Evolutionary conservation across 2,113 vertebrate genomes (phyloP), one percentile per base, ranked within the genome.

Genomic region (Tichodroma muraria): DNA sequence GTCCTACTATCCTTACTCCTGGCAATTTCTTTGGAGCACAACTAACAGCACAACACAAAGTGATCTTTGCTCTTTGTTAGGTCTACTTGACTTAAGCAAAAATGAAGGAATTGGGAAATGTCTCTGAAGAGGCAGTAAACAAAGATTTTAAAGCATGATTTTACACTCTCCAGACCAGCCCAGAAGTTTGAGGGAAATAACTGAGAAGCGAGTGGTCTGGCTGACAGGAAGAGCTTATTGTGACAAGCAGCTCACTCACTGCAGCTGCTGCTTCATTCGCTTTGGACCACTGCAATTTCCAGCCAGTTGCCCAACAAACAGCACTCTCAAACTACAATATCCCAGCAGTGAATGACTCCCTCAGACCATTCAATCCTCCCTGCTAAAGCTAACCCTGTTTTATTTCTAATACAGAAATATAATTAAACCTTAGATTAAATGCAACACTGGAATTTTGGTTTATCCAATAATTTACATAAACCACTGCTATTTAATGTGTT

Each of bases 401-500:
- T 27, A 45, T 60, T 89, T n/a, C 85, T 52, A 25, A 65, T 54
- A 44, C 19, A 49, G 25, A 57, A 53, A 60, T 75, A 52, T 13
- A 76, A 54, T 49, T 84, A 89, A 89, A 61, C 61, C 42, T 90
- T 44, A 45, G 78, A 61, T 68, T 37, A 60, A 90, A 63, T 11
- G 45, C 47, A 82, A 66, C 30, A 59, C 69, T 52, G 73, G 70
- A 81, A 70, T 76, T 93, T 86, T 68, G 65, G 49, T 42, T 93
- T 95, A 94, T 95, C 93, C 40, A 49, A 52, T 81, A 71, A 83
- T 95, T 91, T 80, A 85, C 88, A 83, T 64, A 90, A 96, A 91
- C 94, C 90, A 93, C 87, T 70, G 60, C 86, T 90, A 96, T 89
- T 95, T 93, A 92, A 88, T 70, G 56, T 93, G 82, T 95, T 96